Base-by-base conservation (phyloP, 2,113 vertebrate genomes). In the Panthera leo region DNA sequence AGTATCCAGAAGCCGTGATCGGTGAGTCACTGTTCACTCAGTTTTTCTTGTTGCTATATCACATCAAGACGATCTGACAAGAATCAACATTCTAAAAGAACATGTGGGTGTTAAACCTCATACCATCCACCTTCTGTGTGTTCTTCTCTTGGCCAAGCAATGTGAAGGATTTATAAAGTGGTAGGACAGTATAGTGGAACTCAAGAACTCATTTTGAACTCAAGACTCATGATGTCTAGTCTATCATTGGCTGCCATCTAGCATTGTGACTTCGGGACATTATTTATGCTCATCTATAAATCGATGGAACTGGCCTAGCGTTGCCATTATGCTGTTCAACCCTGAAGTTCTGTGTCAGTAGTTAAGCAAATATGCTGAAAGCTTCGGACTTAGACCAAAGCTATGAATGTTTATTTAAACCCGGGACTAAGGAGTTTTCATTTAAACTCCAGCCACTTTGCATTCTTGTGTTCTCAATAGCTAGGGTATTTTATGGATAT, bases 391-490 rank as follows among this genome's bases (percentile, higher is more conserved):
- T 36, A 70, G 2, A 21, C 36, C 21, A 39, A 42, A 34, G 39
- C 51, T 91, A 13, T 67, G 55, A 51, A 83, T 76, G 53, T 42
- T 75, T 80, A 65, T 75, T 94, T 83, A 89, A 96, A 80, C 21
- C 39, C 48, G 31, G 31, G 25, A 53, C 21, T 63, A 68, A 45
- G 34, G 68, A 63, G 13, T 86, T 82, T 89, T 85, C 23, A 25
- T 39, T 31, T 51, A 18, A 61, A 84, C 31, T 31, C 67, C 29
- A 83, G 67, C 6, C 12, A 36, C 91, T 93, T 86, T 92, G 15
- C 70, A 86, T 68, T 85, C n/a, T 27, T 71, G 16, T 58, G 34
- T 96, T 97, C n/a, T 96, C 48, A 73, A 36, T n/a, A 68, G 58
- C 94, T 45, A 86, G n/a, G 31, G 16, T 86, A 70, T 75, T 89